Evolutionary conservation across 2,888 invertebrate genomes (phyloP).

Genomic region (Marronus borbonicus): DNA sequence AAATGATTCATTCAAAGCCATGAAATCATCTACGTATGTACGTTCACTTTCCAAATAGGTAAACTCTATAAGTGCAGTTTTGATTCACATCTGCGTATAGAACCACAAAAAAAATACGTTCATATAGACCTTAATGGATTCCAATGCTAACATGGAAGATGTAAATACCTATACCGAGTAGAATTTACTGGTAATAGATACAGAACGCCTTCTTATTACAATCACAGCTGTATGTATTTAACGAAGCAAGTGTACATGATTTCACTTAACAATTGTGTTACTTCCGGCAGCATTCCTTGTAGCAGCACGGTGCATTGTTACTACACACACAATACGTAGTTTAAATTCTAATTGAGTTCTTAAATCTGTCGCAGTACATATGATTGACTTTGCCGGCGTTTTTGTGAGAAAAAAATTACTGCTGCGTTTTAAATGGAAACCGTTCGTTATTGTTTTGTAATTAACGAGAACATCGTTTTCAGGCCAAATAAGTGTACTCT

Average conservation of each 20-base stretch:
- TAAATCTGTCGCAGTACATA: constrained; percentile 37
- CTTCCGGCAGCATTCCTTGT: constrained; percentile 44
- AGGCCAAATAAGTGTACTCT: background rate
- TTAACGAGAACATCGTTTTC: background rate
- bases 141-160: no score
- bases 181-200: constrained; percentile 17
- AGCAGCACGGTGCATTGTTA: constrained; percentile 39
- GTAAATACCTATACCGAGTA: background rate
- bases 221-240: constrained; percentile 32
- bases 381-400: constrained; percentile 30
- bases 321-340: constrained; percentile 42
- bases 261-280: constrained; percentile 45
- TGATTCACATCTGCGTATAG: no score
- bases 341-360: constrained; percentile 43
- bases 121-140: no score
- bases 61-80: no score
- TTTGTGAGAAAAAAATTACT: background rate
- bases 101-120: no score
- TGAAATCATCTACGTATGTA: no score
- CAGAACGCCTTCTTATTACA: constrained; percentile 20
- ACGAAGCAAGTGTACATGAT: constrained; percentile 41
- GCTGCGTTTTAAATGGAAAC: constrained; percentile 29
- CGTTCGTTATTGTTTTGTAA: constrained; percentile 37
- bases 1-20: no score
- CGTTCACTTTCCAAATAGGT: no score